A percentile compares a stretch with the other conserved stretches of the same genome.
These are phyloP conservation scores for Cinclus mexicanus DNA, from an alignment of 2,113 vertebrate genomes.

Conservation along the genomic window DNA sequence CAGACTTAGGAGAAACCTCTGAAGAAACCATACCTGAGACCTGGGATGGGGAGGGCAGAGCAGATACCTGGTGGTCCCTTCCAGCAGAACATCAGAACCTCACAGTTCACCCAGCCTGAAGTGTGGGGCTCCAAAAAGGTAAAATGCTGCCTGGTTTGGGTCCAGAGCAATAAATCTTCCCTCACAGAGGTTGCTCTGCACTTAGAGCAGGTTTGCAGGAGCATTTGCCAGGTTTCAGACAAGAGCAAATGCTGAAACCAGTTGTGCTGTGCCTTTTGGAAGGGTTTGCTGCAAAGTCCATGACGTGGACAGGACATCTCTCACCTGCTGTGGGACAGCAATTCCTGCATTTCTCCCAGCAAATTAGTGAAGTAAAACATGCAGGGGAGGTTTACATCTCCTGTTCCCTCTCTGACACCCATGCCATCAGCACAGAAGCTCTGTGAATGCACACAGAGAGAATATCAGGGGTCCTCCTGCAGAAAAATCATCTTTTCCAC, in stretches of 20 bases:
- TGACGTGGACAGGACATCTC: neutral
- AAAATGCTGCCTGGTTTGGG: neutral
- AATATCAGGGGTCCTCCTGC: neutral
- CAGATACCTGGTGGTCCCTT: neutral
- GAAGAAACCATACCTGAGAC: neutral
- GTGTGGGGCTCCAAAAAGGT: fast-evolving
- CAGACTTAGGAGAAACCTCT: neutral
- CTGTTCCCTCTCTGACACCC: neutral
- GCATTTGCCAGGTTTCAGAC: neutral
- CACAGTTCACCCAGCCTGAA: neutral
- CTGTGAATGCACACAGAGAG: neutral
- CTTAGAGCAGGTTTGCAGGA: neutral
- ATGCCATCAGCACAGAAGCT: neutral
- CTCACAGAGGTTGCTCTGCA: neutral
- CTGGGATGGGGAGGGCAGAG: neutral
- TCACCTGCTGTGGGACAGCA: neutral
- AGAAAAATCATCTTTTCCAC: neutral
- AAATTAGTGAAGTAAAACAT: neutral
- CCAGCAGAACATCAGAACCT: neutral
- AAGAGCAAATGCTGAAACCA: neutral
- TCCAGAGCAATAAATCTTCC: conserved; percentile 10
- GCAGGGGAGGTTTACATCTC: neutral
- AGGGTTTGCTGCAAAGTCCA: neutral
- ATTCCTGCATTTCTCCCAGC: neutral
- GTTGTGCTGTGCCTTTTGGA: neutral